phyloP scores from a whole-genome alignment of 1,140 invertebrate genomes.

The Drosophila sproati region DNA sequence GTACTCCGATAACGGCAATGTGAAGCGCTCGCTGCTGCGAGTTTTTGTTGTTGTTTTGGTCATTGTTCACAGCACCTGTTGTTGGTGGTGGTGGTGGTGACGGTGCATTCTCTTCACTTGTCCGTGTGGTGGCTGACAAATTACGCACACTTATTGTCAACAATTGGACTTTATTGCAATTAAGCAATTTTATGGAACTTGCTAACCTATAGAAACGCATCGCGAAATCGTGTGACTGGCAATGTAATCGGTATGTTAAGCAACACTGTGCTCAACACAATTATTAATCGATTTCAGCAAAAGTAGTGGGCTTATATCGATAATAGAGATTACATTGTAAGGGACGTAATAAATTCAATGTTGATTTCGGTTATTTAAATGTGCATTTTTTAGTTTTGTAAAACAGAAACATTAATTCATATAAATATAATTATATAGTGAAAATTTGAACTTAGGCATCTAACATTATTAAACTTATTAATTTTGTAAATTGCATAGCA shows the following conservation, averaged over 20 bases:
- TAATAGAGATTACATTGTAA: not conserved
- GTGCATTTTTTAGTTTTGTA: slow-evolving; percentile 44
- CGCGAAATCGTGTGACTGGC: slow-evolving; percentile 29
- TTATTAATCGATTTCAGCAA: not conserved
- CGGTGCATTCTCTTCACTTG: slow-evolving; percentile 11
- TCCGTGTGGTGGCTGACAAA: slow-evolving; percentile 29
- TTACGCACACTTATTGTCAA: slow-evolving; percentile 35
- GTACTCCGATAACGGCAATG: slow-evolving; percentile 94
- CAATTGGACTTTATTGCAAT: slow-evolving; percentile 30
- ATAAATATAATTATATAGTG: slow-evolving; percentile 39
- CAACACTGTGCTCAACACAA: not conserved
- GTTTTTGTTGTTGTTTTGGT: not conserved
- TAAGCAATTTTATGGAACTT: slow-evolving; percentile 47
- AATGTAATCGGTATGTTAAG: slow-evolving; percentile 9
- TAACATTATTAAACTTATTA: slow-evolving; percentile 44
- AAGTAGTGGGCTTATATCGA: not conserved
- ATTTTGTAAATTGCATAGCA: slow-evolving; percentile 50
- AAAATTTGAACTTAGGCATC: slow-evolving; percentile 52
- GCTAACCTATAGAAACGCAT: slow-evolving; percentile 55
- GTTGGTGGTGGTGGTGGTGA: not conserved
- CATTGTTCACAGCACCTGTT: not conserved
- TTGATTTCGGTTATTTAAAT: slow-evolving; percentile 28
- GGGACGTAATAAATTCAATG: not conserved
- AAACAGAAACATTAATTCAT: slow-evolving; percentile 54
- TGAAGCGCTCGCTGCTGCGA: slow-evolving; percentile 88